Base-by-base conservation (phyloP, 2,113 vertebrate genomes). In the Nestor notabilis region DNA sequence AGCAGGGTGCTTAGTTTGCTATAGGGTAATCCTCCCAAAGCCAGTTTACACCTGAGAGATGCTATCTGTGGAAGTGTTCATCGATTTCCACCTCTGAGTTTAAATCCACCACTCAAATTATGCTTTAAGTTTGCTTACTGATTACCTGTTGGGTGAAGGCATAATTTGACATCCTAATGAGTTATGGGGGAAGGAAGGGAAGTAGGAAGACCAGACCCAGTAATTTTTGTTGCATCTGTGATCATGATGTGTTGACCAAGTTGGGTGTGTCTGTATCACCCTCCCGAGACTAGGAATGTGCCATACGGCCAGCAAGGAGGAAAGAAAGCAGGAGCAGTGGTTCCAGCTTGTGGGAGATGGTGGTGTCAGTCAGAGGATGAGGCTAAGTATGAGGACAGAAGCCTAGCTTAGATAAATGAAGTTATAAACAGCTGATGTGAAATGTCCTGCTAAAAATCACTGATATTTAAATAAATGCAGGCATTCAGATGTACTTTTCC, bases 121-220 rank as follows among this genome's bases (percentile, higher is more conserved):
- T 10, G 53, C 37, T 69, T 49, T 24, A n/a, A n/a, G 47, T 80
- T 84, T 94, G 55, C 46, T 50, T 78, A 15, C 50, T 71, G 77
- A 37, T 82, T 23, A 14, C 43, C 4, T 1, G 2, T 20, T 55
- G 46, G 64, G 3, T 81, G 81, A 41, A 49, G 68, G 64, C 3
- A 1, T 55, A 64, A 68, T 47, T 47, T 69, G 50, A 23, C 44
- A 35, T 70, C 41, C 53, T 63, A 9, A 41, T 78, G 89, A 66
- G 53, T 74, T 74, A 16, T 0, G 0, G 11, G 16, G 56, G 72
- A 81, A 37, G 83, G 91, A 58, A 53, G 64, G 0, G 3, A 29
- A 31, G 6, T 25, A 9, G 13, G 33, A 56, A 69, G 68, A 43
- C 39, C 63, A 90, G 63, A 33, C 66, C 53, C 53, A 29, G 87